These are phyloP conservation scores for Hyphantria cunea DNA, from an alignment of 1,140 invertebrate genomes.

Conservation along the genomic window DNA sequence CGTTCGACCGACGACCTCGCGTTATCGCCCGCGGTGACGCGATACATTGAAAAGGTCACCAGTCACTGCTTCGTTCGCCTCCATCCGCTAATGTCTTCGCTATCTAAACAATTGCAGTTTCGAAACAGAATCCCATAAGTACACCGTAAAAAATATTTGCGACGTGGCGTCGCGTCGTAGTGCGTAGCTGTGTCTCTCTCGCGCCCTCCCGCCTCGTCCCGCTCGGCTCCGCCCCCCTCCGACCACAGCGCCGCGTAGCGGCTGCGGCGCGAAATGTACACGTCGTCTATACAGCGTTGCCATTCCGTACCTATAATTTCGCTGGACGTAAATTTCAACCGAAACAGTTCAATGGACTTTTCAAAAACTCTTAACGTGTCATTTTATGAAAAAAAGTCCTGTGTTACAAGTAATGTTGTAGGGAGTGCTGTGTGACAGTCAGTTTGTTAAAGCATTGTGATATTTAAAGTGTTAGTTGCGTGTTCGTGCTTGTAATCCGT, in stretches of 20 bases:
- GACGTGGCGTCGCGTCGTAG: slow-evolving; percentile 57
- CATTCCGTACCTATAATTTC: slow-evolving; percentile 81
- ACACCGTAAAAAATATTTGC: slow-evolving; percentile 64
- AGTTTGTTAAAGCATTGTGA: slow-evolving; percentile 62
- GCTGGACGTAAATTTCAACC: slow-evolving; percentile 81
- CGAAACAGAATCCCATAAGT: slow-evolving; percentile 62
- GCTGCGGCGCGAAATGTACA: slow-evolving; percentile 61
- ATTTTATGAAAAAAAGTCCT: slow-evolving; percentile 61
- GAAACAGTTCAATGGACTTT: slow-evolving; percentile 82
- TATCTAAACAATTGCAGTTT: slow-evolving; percentile 63
- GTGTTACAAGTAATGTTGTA: slow-evolving; percentile 60
- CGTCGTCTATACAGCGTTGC: slow-evolving; percentile 79
- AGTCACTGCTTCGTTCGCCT: slow-evolving; percentile 45
- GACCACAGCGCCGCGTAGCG: slow-evolving; percentile 65
- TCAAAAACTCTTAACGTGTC: slow-evolving; percentile 74
- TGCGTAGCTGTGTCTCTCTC: slow-evolving; percentile 48
- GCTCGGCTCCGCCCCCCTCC: slow-evolving; percentile 64
- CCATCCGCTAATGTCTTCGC: slow-evolving; percentile 56
- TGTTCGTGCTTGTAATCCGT: slow-evolving; percentile 70
- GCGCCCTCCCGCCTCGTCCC: slow-evolving; percentile 50
- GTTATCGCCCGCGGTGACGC: slow-evolving; percentile 70
- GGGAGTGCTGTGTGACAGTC: slow-evolving; percentile 66
- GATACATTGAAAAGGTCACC: slow-evolving; percentile 68
- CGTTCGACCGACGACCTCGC: slow-evolving; percentile 72
- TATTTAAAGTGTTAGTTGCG: slow-evolving; percentile 66